Conservation (phyloP, 2,113 vertebrate genomes). For the Theristicus caerulescens region DNA sequence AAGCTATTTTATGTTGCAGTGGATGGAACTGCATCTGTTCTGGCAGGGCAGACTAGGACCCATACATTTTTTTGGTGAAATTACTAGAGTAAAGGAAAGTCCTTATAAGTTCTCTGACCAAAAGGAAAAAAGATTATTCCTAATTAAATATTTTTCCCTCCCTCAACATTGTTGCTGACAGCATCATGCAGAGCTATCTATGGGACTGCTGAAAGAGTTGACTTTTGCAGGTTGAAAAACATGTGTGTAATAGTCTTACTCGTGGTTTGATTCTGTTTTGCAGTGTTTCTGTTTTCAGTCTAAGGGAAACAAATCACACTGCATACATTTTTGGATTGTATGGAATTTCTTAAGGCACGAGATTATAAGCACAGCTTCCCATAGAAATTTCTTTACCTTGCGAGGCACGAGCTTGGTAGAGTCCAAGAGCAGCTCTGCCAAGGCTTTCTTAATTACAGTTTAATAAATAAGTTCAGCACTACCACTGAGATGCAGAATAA, state of each 20-base stretch:
- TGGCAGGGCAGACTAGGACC: neutral
- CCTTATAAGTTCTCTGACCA: neutral
- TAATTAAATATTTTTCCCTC: neutral
- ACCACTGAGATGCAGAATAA: neutral
- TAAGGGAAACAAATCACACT: neutral
- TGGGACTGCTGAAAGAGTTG: neutral
- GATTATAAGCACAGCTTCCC: neutral
- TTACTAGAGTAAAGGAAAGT: neutral
- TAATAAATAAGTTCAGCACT: neutral
- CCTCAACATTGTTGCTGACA: neutral
- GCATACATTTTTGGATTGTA: neutral
- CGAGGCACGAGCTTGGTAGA: neutral
- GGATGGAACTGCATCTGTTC: neutral
- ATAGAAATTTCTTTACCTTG: neutral
- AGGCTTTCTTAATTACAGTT: neutral
- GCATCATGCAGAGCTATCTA: neutral
- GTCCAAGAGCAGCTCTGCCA: neutral
- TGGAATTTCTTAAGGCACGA: neutral
- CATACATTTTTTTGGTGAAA: neutral
- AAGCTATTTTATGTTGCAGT: neutral
- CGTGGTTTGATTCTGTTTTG: neutral
- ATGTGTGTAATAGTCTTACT: neutral
- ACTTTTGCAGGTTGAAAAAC: neutral
- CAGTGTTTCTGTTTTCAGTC: neutral
- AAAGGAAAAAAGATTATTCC: neutral